phyloP scores from a whole-genome alignment of 2,113 vertebrate genomes.

The Scopus umbretta region DNA sequence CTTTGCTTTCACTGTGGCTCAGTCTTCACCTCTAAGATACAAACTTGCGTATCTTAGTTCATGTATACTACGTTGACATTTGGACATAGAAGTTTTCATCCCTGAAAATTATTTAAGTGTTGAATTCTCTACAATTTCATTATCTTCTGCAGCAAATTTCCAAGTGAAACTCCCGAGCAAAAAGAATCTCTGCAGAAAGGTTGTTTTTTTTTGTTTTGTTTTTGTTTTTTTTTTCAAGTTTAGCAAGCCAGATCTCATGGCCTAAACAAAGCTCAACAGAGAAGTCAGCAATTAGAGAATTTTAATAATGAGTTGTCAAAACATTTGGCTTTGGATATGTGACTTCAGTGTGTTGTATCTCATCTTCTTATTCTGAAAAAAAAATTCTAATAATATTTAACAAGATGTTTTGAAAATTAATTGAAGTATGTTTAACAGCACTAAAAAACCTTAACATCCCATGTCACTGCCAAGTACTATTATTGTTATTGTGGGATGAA shows the following conservation, averaged over 20 bases:
- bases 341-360: not conserved
- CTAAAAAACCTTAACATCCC: not conserved
- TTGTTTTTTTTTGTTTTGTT: no score
- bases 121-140: not conserved
- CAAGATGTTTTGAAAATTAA: slow-evolving; percentile 6
- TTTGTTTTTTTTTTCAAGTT: not conserved
- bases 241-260: not conserved
- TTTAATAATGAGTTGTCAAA: not conserved
- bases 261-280: not conserved
- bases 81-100: not conserved
- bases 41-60: not conserved
- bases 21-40: not conserved
- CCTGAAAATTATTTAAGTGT: not conserved
- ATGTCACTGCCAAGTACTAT: not conserved
- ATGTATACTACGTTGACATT: no score
- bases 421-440: not conserved
- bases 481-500: slow-evolving; percentile 20
- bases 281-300: not conserved
- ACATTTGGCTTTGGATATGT: not conserved
- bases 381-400: not conserved
- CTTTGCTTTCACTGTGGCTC: not conserved
- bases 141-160: not conserved
- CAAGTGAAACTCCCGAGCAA: not conserved
- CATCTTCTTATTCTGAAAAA: not conserved
- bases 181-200: not conserved